phyloP scores from a whole-genome alignment of 2,888 invertebrate genomes.

The Ganaspis brasiliensis region DNA sequence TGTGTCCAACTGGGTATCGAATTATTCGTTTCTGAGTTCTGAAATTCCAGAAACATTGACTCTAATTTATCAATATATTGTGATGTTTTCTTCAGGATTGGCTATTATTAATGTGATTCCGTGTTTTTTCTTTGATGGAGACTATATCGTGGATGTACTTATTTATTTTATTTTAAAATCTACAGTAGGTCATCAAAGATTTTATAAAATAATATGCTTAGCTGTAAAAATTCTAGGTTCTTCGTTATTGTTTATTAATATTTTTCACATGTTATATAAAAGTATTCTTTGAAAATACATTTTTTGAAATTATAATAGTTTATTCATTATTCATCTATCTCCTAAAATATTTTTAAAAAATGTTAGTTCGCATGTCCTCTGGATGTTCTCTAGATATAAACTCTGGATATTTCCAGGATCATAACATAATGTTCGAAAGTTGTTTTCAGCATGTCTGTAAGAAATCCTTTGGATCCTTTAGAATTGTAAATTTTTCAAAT shows the following conservation, averaged over 20 bases:
- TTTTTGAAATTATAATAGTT: slow-evolving; percentile 22
- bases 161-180: slow-evolving; percentile 83
- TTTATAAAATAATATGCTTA: slow-evolving; percentile 85
- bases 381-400: too few species aligned
- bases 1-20: slow-evolving; percentile 90
- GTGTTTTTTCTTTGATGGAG: slow-evolving; percentile 96
- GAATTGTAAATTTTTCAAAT: too few species aligned
- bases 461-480: too few species aligned
- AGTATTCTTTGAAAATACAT: slow-evolving; percentile 66
- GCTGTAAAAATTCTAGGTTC: slow-evolving; percentile 89
- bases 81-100: slow-evolving; percentile 93
- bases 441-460: too few species aligned
- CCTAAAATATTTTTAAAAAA: too few species aligned
- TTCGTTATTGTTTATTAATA: slow-evolving; percentile 85
- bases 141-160: slow-evolving; percentile 90
- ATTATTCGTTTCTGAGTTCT: slow-evolving; percentile 83
- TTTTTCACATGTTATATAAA: slow-evolving; percentile 83
- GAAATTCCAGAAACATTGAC: slow-evolving; percentile 87
- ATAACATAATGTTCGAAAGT: too few species aligned
- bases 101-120: slow-evolving; percentile 96
- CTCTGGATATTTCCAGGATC: too few species aligned
- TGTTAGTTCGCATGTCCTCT: too few species aligned
- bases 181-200: slow-evolving; percentile 82
- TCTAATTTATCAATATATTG: slow-evolving; percentile 90
- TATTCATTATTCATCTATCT: too few species aligned